A percentile compares a stretch with the other conserved stretches of the same genome.
These are phyloP conservation scores for Dinothrombium tinctorium DNA, from an alignment of 1,140 invertebrate species.

Conservation along the genomic window DNA sequence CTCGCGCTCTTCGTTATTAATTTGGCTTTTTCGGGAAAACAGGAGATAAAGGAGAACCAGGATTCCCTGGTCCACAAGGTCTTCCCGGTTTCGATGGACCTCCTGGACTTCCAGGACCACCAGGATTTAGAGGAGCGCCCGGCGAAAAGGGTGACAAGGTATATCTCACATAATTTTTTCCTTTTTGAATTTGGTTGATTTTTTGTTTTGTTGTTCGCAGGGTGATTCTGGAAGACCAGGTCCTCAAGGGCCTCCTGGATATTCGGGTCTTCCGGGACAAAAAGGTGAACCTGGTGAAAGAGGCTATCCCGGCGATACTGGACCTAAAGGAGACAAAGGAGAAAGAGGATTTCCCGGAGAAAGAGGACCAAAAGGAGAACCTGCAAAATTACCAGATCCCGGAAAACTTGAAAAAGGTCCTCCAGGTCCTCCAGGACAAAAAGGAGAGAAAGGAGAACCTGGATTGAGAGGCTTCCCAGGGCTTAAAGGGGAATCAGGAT, in stretches of 20 bases:
- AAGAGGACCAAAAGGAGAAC: not conserved
- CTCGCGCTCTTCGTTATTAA: not conserved
- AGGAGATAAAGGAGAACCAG: conserved; percentile 21
- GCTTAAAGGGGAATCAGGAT: conserved; percentile 1
- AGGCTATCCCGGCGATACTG: not conserved
- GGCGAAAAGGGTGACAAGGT: conserved; percentile 1
- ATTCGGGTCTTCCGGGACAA: conserved; percentile 4
- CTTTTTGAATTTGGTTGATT: no score
- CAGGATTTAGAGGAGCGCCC: conserved; percentile 18
- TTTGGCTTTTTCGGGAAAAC: not conserved
- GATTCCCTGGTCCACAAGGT: conserved; percentile 35
- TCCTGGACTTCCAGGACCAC: conserved; percentile 22
- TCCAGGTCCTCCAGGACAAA: not conserved
- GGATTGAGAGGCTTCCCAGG: conserved; percentile 3
- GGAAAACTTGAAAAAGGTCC: not conserved
- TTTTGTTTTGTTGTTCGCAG: no score
- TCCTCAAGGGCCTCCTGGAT: conserved; percentile 6
- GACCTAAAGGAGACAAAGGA: not conserved
- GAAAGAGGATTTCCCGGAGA: conserved; percentile 5
- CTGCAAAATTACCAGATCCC: not conserved
- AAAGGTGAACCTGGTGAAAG: conserved; percentile 2
- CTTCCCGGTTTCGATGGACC: conserved; percentile 32
- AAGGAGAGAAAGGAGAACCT: conserved; percentile 3
- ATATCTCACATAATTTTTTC: no score
- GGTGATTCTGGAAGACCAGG: conserved; percentile 2